phyloP scores from a whole-genome alignment of 2,113 vertebrate genomes.

The Anguilla rostrata region DNA sequence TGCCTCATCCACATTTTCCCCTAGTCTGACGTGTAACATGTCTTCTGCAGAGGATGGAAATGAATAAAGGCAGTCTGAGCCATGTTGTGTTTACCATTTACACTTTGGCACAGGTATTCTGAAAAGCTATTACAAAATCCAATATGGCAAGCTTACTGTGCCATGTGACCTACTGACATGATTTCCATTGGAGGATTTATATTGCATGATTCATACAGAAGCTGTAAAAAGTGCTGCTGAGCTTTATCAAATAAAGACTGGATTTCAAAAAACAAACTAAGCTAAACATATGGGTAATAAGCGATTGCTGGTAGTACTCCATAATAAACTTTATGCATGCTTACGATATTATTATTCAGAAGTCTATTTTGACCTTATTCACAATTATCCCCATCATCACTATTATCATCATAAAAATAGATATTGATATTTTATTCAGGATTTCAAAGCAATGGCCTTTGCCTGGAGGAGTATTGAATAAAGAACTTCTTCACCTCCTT shows the following conservation, averaged over 20 bases:
- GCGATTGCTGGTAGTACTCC: background rate
- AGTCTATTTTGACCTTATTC: conserved; percentile 41
- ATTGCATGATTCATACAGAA: background rate
- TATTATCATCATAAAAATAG: conserved; percentile 25
- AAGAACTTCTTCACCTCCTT: conserved; percentile 16
- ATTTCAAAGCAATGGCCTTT: conserved; percentile 8
- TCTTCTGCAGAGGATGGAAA: background rate
- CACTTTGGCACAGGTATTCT: background rate
- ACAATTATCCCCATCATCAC: conserved; percentile 30
- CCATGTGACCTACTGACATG: background rate
- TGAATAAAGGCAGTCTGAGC: background rate
- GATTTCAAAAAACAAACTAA: background rate
- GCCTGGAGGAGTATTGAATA: background rate
- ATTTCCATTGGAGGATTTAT: background rate
- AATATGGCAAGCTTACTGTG: background rate
- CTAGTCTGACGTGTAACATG: background rate
- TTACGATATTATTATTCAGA: conserved; percentile 25
- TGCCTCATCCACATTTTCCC: background rate
- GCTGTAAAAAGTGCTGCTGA: background rate
- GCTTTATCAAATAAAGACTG: background rate
- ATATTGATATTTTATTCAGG: conserved; percentile 25
- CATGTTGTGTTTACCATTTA: background rate
- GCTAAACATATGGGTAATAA: background rate
- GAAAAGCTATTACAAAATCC: conserved; percentile 4
- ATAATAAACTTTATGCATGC: background rate